Conservation (phyloP, 2,888 invertebrate genomes). For the Conus canariensis region DNA sequence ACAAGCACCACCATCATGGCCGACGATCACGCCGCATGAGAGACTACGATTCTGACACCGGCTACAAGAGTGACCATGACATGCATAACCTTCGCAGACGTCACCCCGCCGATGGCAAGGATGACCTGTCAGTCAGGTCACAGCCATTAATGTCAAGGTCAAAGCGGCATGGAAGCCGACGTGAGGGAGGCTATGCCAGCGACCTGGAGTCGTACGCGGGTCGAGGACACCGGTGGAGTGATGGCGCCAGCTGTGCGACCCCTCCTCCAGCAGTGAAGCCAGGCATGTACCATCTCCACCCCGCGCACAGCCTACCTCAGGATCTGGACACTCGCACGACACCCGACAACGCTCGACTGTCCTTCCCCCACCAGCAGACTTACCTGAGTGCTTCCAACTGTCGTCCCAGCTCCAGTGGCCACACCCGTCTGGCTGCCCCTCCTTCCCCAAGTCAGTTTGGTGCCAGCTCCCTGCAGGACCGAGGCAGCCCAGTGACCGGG, state of each 20-base stretch:
- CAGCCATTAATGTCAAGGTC: constrained; percentile 46
- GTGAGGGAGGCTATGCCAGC: constrained; percentile 72
- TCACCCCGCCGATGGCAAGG: constrained; percentile 32
- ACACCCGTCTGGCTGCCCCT: constrained; percentile 42
- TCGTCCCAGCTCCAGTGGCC: background rate
- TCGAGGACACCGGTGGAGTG: constrained; percentile 46
- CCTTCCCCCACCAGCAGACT: constrained; percentile 33
- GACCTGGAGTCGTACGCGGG: constrained; percentile 69
- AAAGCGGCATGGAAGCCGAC: constrained; percentile 33
- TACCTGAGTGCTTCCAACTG: constrained; percentile 14
- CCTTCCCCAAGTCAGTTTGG: constrained; percentile 62
- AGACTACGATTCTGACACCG: constrained; percentile 76
- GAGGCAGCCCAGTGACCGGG: constrained; percentile 63
- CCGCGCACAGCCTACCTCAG: constrained; percentile 43
- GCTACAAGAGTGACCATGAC: constrained; percentile 74
- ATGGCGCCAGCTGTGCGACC: constrained; percentile 34
- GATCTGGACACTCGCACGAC: constrained; percentile 33
- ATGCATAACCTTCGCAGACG: constrained; percentile 54
- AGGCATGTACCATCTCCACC: constrained; percentile 6
- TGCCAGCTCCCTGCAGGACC: constrained; percentile 62
- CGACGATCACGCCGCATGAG: constrained; percentile 57
- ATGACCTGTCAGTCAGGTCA: constrained; percentile 45
- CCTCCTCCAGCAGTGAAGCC: constrained; percentile 34
- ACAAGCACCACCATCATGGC: constrained; percentile 41
- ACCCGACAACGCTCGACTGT: background rate